Base-by-base conservation (phyloP, 1,140 invertebrate genomes). In the Tribolium castaneum region DNA sequence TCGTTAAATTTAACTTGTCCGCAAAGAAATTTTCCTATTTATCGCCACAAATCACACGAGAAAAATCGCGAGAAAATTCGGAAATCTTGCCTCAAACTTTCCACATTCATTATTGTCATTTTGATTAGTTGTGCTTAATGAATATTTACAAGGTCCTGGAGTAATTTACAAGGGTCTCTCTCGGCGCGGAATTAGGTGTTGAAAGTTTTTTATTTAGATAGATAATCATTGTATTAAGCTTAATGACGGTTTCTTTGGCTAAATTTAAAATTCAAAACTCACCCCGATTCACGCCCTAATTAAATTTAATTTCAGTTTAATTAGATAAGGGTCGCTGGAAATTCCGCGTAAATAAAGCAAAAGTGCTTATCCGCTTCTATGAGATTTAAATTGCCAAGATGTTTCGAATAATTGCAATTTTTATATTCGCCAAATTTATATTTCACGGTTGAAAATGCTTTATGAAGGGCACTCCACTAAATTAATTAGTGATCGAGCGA, bases 61-160 rank as follows among this genome's bases (percentile, higher is more conserved):
- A 34, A 66, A 66, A 66, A 66, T 30, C 34, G 34, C 25, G 12
- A 14, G n/a, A 66, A 45, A 66, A 66, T 59, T 59, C 10, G 16
- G n/a, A 22, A 59, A 39, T 66, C 59, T 66, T 35, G 7, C 25
- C 10, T 45, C 14, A 59, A 66, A 66, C 22, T 66, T 66, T 59
- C 14, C 59, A 35, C n/a, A 66, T 66, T 66, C 30, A 66, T 66
- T 66, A 66, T 66, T 66, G 59, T 66, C 59, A 66, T 39, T 16
- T 35, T 66, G 59, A 66, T 66, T 34, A 30, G 14, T 35, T 59
- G 9, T 66, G 7, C 19, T 66, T 66, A 22, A 34, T 66, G 59
- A 35, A 66, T 66, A 14, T 66, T 34, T 35, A 66, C 10, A 56
- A 56, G 7, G 52, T 13, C 52, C 2, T 62, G 25, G 25, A 10